phyloP scores from a whole-genome alignment of 1,140 invertebrate species.

The Lutraria rhynchaena region DNA sequence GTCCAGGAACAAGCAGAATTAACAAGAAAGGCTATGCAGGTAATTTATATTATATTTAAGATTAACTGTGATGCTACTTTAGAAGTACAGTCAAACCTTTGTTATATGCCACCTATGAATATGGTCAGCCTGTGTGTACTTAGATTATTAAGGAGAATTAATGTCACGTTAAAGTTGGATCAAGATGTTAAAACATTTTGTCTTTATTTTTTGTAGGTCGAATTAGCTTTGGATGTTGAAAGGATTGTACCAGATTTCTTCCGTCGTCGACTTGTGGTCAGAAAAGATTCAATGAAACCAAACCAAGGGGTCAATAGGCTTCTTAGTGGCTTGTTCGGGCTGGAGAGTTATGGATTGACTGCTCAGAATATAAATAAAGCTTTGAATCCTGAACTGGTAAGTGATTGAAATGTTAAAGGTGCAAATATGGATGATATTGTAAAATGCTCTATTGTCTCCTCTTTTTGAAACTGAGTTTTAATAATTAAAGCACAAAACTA shows the following conservation, averaged over 20 bases:
- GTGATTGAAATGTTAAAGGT: no score
- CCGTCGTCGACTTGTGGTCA: constrained; percentile 77
- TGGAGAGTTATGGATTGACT: constrained; percentile 67
- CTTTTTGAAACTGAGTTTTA: no score
- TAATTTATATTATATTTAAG: constrained; percentile 57
- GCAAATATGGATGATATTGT: no score
- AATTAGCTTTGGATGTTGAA: constrained; percentile 83
- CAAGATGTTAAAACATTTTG: no score
- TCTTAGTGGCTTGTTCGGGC: constrained; percentile 66
- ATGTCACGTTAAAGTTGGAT: no score
- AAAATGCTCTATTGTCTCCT: no score
- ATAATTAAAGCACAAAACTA: no score
- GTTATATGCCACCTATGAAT: no score
- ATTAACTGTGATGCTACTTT: no score
- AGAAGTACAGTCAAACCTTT: no score
- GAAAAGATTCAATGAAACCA: constrained; percentile 78
- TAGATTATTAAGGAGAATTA: no score
- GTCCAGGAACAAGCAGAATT: constrained; percentile 84
- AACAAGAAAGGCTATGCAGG: constrained; percentile 84
- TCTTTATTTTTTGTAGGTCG: constrained; percentile 73
- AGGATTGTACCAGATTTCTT: constrained; percentile 81
- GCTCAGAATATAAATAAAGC: constrained; percentile 72
- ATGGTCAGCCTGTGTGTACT: no score
- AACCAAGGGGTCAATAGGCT: constrained; percentile 72
- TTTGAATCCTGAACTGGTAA: constrained; percentile 80